Evolutionary conservation across 2,113 vertebrate species (phyloP), one percentile per base, ranked within the genome.

Genomic region (Menura novaehollandiae): DNA sequence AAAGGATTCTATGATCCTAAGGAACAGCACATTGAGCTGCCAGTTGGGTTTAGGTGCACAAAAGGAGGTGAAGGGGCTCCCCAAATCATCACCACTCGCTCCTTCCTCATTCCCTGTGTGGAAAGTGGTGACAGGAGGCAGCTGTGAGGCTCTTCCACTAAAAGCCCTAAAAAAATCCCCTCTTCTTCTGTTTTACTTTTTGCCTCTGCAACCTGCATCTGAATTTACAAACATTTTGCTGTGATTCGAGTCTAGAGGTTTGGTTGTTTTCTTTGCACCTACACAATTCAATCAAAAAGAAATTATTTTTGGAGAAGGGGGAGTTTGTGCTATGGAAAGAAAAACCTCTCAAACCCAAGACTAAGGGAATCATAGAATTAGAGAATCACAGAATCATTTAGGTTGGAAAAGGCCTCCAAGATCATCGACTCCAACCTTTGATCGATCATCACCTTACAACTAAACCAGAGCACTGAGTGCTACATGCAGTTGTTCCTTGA

Each of bases 41-140:
- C 52, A 55, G 52, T 4, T 30, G 24, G 35, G 51, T 59, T 66
- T 51, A 26, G 47, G 15, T 11, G 28, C 18, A 27, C 30, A 56
- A 82, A 22, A 83, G 23, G 23, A 41, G 12, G 13, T 20, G 15
- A 35, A 35, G 26, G 18, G 10, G 15, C 9, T 76, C 62, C 26
- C 62, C 62, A 53, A 6, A 86, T 47, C 44, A 73, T 43, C 11
- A 2, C 20, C 1, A 0, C 32, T 74, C 1, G 0, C 3, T 39
- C 24, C n/a, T 53, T 78, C 19, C 43, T 33, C 43, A 47, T 46
- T 4, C 16, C 44, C 37, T 47, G 26, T 1, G 2, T 3, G 4
- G 20, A 46, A 55, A 46, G 12, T 60, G 33, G 35, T 33, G 52
- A n/a, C 7, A 47, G 58, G 18, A 89, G 47, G 4, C 0, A 8